Base-by-base conservation (phyloP, 2,888 invertebrate species). In the Pemphredon lugubris region DNA sequence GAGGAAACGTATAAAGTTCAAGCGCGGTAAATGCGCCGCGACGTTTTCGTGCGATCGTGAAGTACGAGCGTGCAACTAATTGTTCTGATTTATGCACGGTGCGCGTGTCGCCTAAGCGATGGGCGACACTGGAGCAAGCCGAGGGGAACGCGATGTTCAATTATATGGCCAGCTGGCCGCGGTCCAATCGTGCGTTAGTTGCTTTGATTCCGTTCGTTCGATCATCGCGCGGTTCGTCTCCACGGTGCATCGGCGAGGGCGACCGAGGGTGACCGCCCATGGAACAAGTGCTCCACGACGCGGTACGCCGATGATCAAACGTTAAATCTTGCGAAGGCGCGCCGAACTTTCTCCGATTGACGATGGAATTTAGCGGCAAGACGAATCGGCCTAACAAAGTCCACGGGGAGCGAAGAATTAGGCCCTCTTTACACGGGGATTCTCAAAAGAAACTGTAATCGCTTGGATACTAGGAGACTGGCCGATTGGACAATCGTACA, bases 161-260 rank as follows among this genome's bases (percentile, higher is more conserved):
- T 85, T 85, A 85, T 83, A 84, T 77, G 75, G 68, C 82, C 79
- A 81, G 73, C 79, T 85, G 85, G 84, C 83, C 40, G 40, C 66
- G 21, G 42, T 83, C 85, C 86, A 86, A 85, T 84, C 75, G 74
- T 73, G 73, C 78, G 81, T 77, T 73, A 69, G 67, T 59, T 69
- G 68, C 80, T 83, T 72, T 76, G 75, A 83, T 83, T 78, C 77
- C 68, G 21, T 53, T 61, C 75, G 60, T 65, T 73, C 71, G 69
- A 79, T 79, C 77, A 67, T 76, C 64, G 45, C 60, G 66, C 57
- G 60, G 42, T 57, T 40, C 53, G 48, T 60, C 67, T 75, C 42
- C 58, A 58, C 69, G 60, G 39, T 42, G 60, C 70, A 47, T 75
- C 70, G 47, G 53, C 66, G 39, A 68, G 54, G 66, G 59, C 40